Percentiles rank a stretch among this genome's conserved stretches.
Evolutionary conservation across 2,888 invertebrate genomes (phyloP).

Genomic region (Artemia sinica): DNA sequence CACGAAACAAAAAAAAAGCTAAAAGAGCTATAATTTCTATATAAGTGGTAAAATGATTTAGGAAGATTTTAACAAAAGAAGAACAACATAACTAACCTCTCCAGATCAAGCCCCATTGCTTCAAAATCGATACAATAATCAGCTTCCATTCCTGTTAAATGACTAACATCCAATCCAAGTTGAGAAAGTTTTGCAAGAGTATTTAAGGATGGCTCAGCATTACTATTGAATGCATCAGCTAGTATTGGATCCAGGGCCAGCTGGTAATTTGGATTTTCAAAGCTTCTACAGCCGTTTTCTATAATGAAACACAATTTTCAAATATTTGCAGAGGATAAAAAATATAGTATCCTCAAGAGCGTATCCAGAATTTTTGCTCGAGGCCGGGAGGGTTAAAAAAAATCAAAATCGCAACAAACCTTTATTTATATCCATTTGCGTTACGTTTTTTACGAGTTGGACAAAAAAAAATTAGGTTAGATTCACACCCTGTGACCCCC

Average conservation of each 20-base stretch:
- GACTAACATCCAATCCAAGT: constrained; percentile 22
- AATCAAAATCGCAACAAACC: too few species aligned
- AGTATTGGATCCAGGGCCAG: constrained; percentile 47
- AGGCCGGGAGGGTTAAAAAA: too few species aligned
- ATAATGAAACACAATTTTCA: constrained; percentile 33
- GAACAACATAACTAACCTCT: not conserved
- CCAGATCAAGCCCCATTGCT: constrained; percentile 13
- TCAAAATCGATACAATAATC: constrained; percentile 5
- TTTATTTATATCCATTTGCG: too few species aligned
- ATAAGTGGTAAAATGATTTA: too few species aligned
- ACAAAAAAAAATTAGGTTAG: too few species aligned
- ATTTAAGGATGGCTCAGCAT: constrained; percentile 37
- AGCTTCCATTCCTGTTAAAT: constrained; percentile 5
- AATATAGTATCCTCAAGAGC: too few species aligned
- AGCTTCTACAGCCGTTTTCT: constrained; percentile 78
- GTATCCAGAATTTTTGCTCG: too few species aligned
- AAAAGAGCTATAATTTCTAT: too few species aligned
- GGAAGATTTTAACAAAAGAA: too few species aligned
- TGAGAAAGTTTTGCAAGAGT: constrained; percentile 25
- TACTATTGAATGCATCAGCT: constrained; percentile 54
- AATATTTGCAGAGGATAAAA: not conserved
- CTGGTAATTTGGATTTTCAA: constrained; percentile 80
- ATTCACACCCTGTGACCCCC: too few species aligned
- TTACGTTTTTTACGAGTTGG: too few species aligned
- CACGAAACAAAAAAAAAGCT: too few species aligned